Base-by-base conservation (phyloP, 2,797 vertebrate genomes). In the Anolis apletophallus region DNA sequence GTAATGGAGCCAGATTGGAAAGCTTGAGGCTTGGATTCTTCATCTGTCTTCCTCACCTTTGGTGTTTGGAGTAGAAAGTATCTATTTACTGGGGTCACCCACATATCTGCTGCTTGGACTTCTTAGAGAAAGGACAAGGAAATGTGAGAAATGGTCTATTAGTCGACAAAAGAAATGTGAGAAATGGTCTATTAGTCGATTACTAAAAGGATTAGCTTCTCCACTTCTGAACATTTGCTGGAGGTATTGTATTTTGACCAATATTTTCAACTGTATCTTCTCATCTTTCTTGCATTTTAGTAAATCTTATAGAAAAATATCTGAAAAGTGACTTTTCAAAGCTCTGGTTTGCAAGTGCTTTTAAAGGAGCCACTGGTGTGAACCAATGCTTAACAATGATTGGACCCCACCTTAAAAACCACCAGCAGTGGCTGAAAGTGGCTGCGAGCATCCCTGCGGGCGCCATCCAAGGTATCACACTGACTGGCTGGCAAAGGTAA, bases 401-500 rank as follows among this genome's bases (percentile, higher is more conserved):
- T 0, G 96, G 97, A 91, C 97, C 98, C 88, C 99, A 99, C 52
- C 96, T 99, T 59, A 96, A 97, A 75, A 99, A 99, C 93, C 97
- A 99, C 12, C 75, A 97, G 13, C 96, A 97, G 90, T 99, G 99
- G 99, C 95, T 99, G 84, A 93, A 96, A 89, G 98, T 99, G 94
- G 97, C 96, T 0, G 93, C 93, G 40, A 73, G 93, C 1, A 93
- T 88, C 79, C 95, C 96, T 0, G 23, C 94, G 0, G 95, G 95
- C 0, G 13, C 46, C 3, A 94, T 99, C 1, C 96, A 95, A 93
- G 99, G 99, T 74, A 98, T 99, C 5, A 94, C 97, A 0, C 93
- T 99, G 88, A 99, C 99, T 0, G 99, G 99, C 92, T 99, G 99
- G 99, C 99, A 99, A 92, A 98, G 98, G 98, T 99, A 94, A 93